These are phyloP conservation scores for Anorthoa munda DNA, from an alignment of 2,888 invertebrate genomes.

Conservation along the genomic window DNA sequence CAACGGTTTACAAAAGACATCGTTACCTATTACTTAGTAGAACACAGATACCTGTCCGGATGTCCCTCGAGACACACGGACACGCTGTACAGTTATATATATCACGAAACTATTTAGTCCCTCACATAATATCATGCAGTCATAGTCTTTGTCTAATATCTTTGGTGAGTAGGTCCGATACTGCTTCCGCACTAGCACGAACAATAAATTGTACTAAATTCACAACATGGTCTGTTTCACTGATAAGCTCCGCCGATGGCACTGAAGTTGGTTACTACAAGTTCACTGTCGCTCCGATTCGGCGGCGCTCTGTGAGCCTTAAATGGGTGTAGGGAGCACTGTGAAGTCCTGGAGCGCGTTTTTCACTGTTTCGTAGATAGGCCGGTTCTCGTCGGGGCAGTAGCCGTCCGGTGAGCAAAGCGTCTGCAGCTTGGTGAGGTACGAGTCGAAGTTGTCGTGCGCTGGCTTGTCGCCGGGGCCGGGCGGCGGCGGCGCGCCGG, in stretches of 20 bases:
- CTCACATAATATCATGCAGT: constrained; percentile 54
- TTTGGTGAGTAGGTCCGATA: constrained; percentile 75
- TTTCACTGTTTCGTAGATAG: constrained; percentile 97
- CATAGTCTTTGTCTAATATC: constrained; percentile 67
- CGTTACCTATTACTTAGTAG: constrained; percentile 80
- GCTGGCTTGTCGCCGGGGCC: constrained; percentile 93
- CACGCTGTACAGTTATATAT: constrained; percentile 55
- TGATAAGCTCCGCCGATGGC: constrained; percentile 84
- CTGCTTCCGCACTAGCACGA: constrained; percentile 57
- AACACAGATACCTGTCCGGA: constrained; percentile 76
- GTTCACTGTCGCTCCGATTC: constrained; percentile 86
- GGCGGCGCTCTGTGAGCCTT: constrained; percentile 91
- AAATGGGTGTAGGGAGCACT: constrained; percentile 97
- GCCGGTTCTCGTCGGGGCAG: constrained; percentile 95
- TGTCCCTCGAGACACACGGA: constrained; percentile 49
- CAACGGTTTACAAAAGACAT: constrained; percentile 89
- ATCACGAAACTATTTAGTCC: constrained; percentile 59
- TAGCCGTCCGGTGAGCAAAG: constrained; percentile 96
- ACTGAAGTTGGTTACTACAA: constrained; percentile 48
- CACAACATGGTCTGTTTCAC: constrained; percentile 61
- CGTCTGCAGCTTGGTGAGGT: constrained; percentile 97
- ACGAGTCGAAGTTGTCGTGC: constrained; percentile 98
- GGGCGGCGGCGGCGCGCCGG: constrained; percentile 83
- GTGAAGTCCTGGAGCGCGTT: constrained; percentile 98
- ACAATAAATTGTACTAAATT: constrained; percentile 69